These are phyloP conservation scores for Chlamydotis undulata DNA, from an alignment of 2,113 vertebrate genomes.

Conservation along the genomic window DNA sequence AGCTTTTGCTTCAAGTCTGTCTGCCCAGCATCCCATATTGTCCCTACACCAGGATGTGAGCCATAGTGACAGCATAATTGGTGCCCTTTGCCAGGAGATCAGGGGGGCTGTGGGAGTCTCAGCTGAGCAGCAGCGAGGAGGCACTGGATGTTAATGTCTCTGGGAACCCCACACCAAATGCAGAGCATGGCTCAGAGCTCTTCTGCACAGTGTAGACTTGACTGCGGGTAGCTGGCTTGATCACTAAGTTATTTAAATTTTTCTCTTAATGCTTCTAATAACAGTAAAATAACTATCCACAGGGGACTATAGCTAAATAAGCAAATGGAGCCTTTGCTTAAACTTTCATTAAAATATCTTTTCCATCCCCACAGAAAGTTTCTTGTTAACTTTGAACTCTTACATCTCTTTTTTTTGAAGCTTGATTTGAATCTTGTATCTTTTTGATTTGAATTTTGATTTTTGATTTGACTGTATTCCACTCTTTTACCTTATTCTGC, in stretches of 20 bases:
- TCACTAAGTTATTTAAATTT: neutral
- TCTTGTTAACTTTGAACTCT: neutral
- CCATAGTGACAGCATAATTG: neutral
- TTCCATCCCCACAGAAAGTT: neutral
- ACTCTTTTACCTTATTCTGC: neutral
- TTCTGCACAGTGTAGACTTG: neutral
- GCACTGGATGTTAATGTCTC: neutral
- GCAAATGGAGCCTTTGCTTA: neutral
- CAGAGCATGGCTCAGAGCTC: neutral
- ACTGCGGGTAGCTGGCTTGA: neutral
- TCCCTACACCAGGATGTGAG: neutral
- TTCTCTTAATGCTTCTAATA: neutral
- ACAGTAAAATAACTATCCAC: neutral
- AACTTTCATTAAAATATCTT: neutral
- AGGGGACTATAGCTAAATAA: neutral
- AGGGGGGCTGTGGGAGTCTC: neutral
- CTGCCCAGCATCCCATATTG: neutral
- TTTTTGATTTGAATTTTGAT: neutral
- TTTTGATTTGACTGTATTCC: neutral
- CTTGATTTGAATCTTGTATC: neutral
- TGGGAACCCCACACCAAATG: neutral
- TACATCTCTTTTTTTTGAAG: neutral
- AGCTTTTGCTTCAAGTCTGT: neutral
- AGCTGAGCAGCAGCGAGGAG: neutral
- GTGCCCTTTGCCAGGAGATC: neutral